These are phyloP conservation scores for Etheostoma spectabile DNA, from an alignment of 2,113 vertebrate species.

Conservation along the genomic window DNA sequence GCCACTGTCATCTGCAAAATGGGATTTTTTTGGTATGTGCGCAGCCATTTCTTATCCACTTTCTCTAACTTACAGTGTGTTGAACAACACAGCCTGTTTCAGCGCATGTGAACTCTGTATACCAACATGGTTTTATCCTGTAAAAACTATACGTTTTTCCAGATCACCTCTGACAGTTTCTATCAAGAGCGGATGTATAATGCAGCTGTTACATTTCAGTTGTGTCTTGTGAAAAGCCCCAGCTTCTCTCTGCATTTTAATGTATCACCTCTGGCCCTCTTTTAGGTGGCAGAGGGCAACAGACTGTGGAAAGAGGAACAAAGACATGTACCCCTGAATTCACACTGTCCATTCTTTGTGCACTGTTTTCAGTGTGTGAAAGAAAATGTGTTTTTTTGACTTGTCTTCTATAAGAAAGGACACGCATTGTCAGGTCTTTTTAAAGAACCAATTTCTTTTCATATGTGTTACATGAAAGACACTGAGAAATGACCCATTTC, in stretches of 20 bases:
- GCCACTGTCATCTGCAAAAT: slow-evolving; percentile 62
- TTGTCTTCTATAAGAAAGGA: slow-evolving; percentile 24
- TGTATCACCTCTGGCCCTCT: slow-evolving; percentile 33
- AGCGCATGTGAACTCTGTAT: slow-evolving; percentile 20
- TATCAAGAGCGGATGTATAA: slow-evolving; percentile 25
- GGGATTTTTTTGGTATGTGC: slow-evolving; percentile 46
- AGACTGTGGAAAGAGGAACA: slow-evolving; percentile 30
- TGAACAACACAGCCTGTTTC: slow-evolving; percentile 34
- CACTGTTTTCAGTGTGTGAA: slow-evolving; percentile 1
- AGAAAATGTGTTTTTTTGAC: slow-evolving; percentile 31
- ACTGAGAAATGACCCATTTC: neutral
- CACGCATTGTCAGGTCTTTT: slow-evolving; percentile 25
- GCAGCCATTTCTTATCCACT: slow-evolving; percentile 35
- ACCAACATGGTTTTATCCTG: slow-evolving; percentile 18
- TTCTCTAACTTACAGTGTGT: slow-evolving; percentile 30
- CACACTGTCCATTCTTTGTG: slow-evolving; percentile 13
- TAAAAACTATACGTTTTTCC: slow-evolving; percentile 17
- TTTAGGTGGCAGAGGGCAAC: slow-evolving; percentile 39
- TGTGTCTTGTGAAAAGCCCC: slow-evolving; percentile 33
- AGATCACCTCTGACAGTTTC: slow-evolving; percentile 35
- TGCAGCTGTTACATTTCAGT: slow-evolving; percentile 30
- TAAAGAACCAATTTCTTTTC: neutral
- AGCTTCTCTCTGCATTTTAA: slow-evolving; percentile 37
- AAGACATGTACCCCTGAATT: slow-evolving; percentile 19
- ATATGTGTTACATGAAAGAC: neutral